phyloP scores from a whole-genome alignment of 1,140 invertebrate species.

The Bombus waltoni region DNA sequence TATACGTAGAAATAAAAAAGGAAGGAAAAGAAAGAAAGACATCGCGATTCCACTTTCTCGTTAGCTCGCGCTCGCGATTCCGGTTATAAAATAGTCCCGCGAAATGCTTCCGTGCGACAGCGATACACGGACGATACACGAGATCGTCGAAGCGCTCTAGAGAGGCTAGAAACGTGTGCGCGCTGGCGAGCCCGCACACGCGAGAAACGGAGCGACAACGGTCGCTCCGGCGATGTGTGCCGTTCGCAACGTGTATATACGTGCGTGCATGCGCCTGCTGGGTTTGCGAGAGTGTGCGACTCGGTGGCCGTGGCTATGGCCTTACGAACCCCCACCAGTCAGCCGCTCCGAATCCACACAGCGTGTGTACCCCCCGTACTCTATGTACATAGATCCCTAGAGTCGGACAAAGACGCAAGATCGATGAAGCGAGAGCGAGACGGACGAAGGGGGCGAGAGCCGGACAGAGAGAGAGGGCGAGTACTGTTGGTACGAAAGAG shows the following conservation, averaged over 20 bases:
- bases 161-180: slow-evolving; percentile 14
- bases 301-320: slow-evolving; percentile 83
- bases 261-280: slow-evolving; percentile 50
- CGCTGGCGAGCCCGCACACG: slow-evolving; percentile 8
- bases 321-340: slow-evolving; percentile 72
- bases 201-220: slow-evolving; percentile 59
- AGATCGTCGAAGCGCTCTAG: slow-evolving; percentile 28
- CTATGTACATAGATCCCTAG: slow-evolving; percentile 50
- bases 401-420: slow-evolving; percentile 30
- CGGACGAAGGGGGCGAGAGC: slow-evolving; percentile 44
- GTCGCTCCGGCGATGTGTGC: neutral
- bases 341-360: slow-evolving; percentile 58
- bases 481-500: slow-evolving; percentile 2
- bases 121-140: slow-evolving; percentile 38
- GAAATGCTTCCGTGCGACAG: slow-evolving; percentile 40
- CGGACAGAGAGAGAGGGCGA: neutral
- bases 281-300: slow-evolving; percentile 62
- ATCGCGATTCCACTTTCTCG: slow-evolving; percentile 30
- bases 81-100: slow-evolving; percentile 15
- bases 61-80: slow-evolving; percentile 1
- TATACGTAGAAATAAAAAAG: neutral
- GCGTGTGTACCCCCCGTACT: slow-evolving; percentile 47
- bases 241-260: slow-evolving; percentile 10
- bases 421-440: slow-evolving; percentile 35
- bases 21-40: slow-evolving; percentile 5